phyloP scores from a whole-genome alignment of 2,797 vertebrate species.

The Bradypodion pumilum region DNA sequence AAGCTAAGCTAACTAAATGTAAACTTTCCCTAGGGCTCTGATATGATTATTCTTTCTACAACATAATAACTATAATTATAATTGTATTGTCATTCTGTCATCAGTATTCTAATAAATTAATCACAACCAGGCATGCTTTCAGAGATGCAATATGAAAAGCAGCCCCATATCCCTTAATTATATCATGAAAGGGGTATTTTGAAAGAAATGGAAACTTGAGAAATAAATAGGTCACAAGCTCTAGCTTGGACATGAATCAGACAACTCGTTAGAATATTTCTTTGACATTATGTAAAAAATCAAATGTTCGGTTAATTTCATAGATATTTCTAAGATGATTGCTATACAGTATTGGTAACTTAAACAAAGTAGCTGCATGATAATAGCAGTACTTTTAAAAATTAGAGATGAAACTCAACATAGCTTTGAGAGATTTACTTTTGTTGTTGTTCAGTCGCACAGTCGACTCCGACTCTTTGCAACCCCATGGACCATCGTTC shows the following conservation, averaged over 20 bases:
- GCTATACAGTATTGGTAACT: neutral
- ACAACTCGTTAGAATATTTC: neutral
- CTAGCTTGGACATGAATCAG: neutral
- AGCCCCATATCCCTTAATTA: too few species aligned
- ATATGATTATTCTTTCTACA: neutral
- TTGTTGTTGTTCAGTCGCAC: too few species aligned
- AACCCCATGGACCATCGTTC: too few species aligned
- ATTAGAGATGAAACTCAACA: neutral
- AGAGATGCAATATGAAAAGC: neutral
- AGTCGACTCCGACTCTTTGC: too few species aligned
- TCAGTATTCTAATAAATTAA: constrained; percentile 5
- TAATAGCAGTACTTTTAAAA: neutral
- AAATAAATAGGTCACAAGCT: neutral
- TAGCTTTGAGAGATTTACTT: too few species aligned
- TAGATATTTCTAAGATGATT: neutral
- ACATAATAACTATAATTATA: constrained; percentile 12
- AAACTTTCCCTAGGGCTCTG: neutral
- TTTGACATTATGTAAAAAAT: neutral
- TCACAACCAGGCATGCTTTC: neutral
- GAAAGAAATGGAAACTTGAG: neutral
- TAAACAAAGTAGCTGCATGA: neutral
- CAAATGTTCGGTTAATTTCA: neutral
- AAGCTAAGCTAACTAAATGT: neutral
- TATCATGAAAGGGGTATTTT: constrained; percentile 5
- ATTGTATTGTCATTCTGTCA: constrained; percentile 18